Base-by-base conservation (phyloP, 1,140 invertebrate genomes). In the Bombus sibiricus region DNA sequence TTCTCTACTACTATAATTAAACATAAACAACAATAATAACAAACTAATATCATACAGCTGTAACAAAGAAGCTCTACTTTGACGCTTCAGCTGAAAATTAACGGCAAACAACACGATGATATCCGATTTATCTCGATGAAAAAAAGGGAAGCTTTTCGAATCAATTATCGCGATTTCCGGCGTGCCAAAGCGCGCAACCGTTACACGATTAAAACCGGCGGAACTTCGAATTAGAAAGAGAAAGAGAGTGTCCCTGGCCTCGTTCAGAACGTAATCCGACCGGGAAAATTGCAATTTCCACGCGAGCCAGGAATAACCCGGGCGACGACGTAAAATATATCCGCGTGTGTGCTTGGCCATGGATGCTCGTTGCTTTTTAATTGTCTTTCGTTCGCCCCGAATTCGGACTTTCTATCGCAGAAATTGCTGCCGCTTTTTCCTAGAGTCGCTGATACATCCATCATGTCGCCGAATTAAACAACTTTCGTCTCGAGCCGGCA, bases 271-370 rank as follows among this genome's bases (percentile, higher is more conserved):
- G 86, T 87, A 91, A 91, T 89, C 81, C 81, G 75, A 77, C 64
- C 78, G 82, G 81, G 91, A 88, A 91, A 91, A 90, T 86, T 87
- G 84, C 73, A 85, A 90, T 91, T 73, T 73, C 74, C 66, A 37
- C 53, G 2, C 57, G 39, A 71, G 74, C 71, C 47, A 41, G 78
- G 39, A 88, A 88, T 85, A 81, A 74, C 59, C 28, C 41, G 47
- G 3, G 43, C 41, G 43, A 57, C 53, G 81, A 86, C 87, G 78
- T 90, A 90, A 90, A 89, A 81, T 87, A 89, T 89, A 85, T 64
- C 25, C 59, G 73, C 76, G 81, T 68, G 68, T 13, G 76, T 41
- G 76, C 37, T 62, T 57, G 47, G 74, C 22, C 74, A 15, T 76
- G 75, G 43, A 57, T n/a, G 53, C 41, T 41, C 76, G 88, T 89